phyloP scores from a whole-genome alignment of 2,888 invertebrate genomes.

The Synanthedon vespiformis region DNA sequence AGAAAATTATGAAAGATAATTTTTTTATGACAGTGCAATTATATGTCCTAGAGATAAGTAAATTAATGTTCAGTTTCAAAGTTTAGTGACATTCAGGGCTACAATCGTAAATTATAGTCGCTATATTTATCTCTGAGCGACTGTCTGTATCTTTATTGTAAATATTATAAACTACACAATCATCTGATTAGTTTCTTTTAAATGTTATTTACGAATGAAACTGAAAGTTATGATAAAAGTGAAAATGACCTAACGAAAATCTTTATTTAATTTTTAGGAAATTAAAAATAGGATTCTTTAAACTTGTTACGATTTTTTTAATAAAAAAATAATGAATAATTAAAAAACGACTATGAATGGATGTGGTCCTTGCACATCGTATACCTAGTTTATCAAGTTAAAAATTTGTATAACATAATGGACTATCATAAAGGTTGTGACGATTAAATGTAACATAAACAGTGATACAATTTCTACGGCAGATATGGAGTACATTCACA shows the following conservation, averaged over 20 bases:
- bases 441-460: slow-evolving; percentile 17
- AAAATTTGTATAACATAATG: slow-evolving; percentile 24
- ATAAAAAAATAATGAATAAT: too few species aligned
- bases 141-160: slow-evolving; percentile 38
- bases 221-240: too few species aligned
- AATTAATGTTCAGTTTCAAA: background rate
- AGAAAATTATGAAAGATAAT: too few species aligned
- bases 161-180: slow-evolving; percentile 14
- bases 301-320: too few species aligned
- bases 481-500: slow-evolving; percentile 20
- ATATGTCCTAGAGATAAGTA: background rate
- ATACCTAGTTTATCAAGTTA: slow-evolving; percentile 4
- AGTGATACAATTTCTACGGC: slow-evolving; percentile 20
- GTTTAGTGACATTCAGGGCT: background rate
- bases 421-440: slow-evolving; percentile 32
- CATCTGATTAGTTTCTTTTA: too few species aligned
- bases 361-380: slow-evolving; percentile 6
- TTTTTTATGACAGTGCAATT: too few species aligned
- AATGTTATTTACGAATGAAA: too few species aligned
- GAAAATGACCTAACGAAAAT: too few species aligned
- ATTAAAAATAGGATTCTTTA: too few species aligned
- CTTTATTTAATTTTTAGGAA: too few species aligned
- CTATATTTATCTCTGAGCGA: slow-evolving; percentile 32
- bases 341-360: too few species aligned
- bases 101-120: slow-evolving; percentile 29